These are phyloP conservation scores for Himalopsyche kuldschensis DNA, from an alignment of 2,888 invertebrate genomes.

Conservation along the genomic window DNA sequence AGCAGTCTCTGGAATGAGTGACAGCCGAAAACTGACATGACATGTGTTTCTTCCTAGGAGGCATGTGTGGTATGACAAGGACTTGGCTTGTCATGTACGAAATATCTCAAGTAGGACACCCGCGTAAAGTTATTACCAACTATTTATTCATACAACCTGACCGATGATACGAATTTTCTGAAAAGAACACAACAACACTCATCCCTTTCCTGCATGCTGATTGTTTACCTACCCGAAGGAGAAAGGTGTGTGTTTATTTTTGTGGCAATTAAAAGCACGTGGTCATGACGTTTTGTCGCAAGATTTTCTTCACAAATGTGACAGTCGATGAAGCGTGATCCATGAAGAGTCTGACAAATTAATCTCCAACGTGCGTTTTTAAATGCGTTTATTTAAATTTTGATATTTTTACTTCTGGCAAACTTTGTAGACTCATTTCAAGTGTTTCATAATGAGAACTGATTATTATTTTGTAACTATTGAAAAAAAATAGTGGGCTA, in stretches of 20 bases:
- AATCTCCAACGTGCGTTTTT: constrained; percentile 57
- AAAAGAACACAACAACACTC: constrained; percentile 37
- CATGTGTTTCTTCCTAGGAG: constrained; percentile 10
- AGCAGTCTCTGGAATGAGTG: constrained; percentile 25
- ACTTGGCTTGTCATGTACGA: constrained; percentile 1
- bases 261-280: constrained; percentile 37
- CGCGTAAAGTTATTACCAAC: constrained; percentile 42
- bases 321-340: constrained; percentile 62
- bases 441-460: too few species aligned
- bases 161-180: constrained; percentile 38
- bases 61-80: not conserved
- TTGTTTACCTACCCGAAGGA: constrained; percentile 48
- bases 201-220: constrained; percentile 53
- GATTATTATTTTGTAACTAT: too few species aligned
- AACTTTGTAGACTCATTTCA: too few species aligned
- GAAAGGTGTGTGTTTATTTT: constrained; percentile 45
- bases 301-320: constrained; percentile 47
- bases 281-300: constrained; percentile 50
- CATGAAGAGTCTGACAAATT: constrained; percentile 47
- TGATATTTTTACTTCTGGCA: too few species aligned
- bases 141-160: constrained; percentile 59
- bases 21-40: constrained; percentile 20
- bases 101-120: constrained; percentile 23
- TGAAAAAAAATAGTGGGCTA: too few species aligned
- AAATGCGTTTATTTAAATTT: not conserved